Base-by-base conservation (phyloP, 1,140 invertebrate species). In the Penaeus japonicus region DNA sequence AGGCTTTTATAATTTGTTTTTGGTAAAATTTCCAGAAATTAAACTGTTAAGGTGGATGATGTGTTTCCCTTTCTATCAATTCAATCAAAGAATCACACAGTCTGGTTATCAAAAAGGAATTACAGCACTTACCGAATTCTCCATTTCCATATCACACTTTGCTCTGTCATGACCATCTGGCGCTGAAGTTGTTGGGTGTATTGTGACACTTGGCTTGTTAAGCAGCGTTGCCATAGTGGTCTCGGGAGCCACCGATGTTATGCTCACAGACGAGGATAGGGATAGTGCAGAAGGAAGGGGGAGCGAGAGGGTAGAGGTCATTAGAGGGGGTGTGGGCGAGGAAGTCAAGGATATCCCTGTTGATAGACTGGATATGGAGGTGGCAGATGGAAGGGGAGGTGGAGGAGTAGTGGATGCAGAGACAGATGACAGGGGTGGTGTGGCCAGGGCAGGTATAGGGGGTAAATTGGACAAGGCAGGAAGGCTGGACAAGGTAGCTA, bases 151-250 rank as follows among this genome's bases (percentile, higher is more conserved):
- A 78, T 54, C 39, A n/a, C 47, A 39, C 35, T 78, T 35, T 30
- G n/a, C 77, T 35, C 24, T 84, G 54, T 35, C 57, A 5, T 32
- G 54, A 20, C 55, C 75, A 53, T 75, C 70, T 22, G 70, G 65
- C 22, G 35, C 27, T 24, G 87, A 84, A 24, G 87, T 84, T 55
- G 87, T 85, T 17, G 87, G 87, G 75, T 89, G 87, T 32, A 89
- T 89, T 27, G 87, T 89, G 75, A 89, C 82, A 53, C 87, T 89
- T 27, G 87, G 87, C 47, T 85, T 89, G 55, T 84, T 73, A 54
- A 84, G 77, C 27, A 80, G 35, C 62, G 87, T 79, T 39, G 87
- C 79, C 70, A 89, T 89, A 57, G 82, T 78, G 18, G 87, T 65
- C 47, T 84, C 82, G 7, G 87, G 87, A 32, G 81, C 77, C 20